A percentile compares a stretch with the other conserved stretches of the same genome.
phyloP scores from a whole-genome alignment of 2,113 vertebrate species.

The Pygathrix nemaeus region DNA sequence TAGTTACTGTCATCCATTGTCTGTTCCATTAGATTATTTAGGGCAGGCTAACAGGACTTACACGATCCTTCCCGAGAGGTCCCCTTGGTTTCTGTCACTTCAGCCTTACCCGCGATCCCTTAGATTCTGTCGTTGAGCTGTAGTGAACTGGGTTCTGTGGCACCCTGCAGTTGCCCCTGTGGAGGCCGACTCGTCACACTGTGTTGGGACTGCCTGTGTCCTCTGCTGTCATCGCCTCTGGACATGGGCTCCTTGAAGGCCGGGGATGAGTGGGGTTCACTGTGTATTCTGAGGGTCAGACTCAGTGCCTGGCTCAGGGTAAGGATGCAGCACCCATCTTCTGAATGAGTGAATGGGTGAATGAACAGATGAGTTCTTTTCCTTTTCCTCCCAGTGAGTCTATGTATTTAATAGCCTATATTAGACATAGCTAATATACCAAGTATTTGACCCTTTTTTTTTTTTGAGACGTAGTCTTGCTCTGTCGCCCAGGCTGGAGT shows the following conservation, averaged over 20 bases:
- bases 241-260: fast-evolving
- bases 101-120: fast-evolving
- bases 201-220: neutral
- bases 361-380: neutral
- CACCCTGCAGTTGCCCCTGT: fast-evolving
- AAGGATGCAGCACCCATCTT: neutral
- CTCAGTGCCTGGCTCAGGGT: too few species aligned
- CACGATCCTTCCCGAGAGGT: neutral
- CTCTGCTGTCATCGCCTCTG: too few species aligned
- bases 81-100: neutral
- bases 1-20: neutral
- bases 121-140: neutral
- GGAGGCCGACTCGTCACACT: too few species aligned
- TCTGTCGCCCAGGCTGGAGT: too few species aligned
- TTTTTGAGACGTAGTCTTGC: too few species aligned
- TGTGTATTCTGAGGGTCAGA: neutral
- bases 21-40: fast-evolving
- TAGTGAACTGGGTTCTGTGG: fast-evolving
- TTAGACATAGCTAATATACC: neutral
- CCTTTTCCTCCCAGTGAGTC: neutral
- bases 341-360: neutral
- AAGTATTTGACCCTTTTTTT: neutral
- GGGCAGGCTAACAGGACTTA: neutral
- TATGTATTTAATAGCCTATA: neutral
- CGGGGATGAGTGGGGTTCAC: neutral